These are phyloP conservation scores for Catostylus mosaicus DNA, from an alignment of 30 jellyfish, hydroid and myxozoan species.

Conservation along the genomic window DNA sequence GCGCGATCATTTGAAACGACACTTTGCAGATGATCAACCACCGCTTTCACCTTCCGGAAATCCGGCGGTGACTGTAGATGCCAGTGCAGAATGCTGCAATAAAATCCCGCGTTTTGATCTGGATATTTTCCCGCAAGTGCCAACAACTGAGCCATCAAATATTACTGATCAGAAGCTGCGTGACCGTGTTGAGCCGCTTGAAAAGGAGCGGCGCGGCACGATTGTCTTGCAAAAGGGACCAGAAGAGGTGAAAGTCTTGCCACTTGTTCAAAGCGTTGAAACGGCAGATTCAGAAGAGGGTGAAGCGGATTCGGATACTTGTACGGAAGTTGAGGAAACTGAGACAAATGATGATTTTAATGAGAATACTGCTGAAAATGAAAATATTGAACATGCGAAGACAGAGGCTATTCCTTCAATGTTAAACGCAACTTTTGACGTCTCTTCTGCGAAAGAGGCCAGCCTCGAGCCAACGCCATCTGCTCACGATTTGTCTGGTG, in stretches of 20 bases:
- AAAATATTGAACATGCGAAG: not conserved
- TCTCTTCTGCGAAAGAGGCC: not conserved
- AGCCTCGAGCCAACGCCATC: not conserved
- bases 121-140: constrained; percentile 13
- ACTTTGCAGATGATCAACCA: not conserved
- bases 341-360: not conserved
- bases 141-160: constrained; percentile 12
- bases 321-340: not conserved
- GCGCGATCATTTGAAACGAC: not conserved
- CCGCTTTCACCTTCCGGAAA: constrained; percentile 15
- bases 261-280: not conserved
- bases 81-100: not conserved
- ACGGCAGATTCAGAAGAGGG: not conserved
- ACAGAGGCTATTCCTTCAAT: not conserved
- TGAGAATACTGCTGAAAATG: not conserved
- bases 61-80: constrained; percentile 5
- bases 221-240: constrained; percentile 37
- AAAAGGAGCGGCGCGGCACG: constrained; percentile 52
- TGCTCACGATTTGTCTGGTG: constrained; percentile 28
- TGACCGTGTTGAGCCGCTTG: not conserved
- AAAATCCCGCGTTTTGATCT: constrained; percentile 35
- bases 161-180: not conserved
- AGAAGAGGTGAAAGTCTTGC: constrained; percentile 23
- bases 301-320: not conserved
- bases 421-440: constrained; percentile 37